Percentiles rank a stretch among this genome's conserved stretches.
Conservation (phyloP, 2,888 invertebrate genomes). For the Onchidella celtica region DNA sequence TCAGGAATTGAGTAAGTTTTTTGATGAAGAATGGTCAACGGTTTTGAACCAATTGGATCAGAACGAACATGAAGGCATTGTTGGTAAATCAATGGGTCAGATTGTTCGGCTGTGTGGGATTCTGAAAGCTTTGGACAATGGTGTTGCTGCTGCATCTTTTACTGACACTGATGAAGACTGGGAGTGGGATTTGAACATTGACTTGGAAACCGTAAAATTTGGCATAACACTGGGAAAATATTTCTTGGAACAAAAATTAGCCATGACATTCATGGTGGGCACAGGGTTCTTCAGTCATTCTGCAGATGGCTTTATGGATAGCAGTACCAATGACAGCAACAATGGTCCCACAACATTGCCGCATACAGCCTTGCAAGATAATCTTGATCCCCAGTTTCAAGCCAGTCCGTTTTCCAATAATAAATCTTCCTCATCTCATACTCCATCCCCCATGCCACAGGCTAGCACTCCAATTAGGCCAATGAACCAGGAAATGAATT, state of each 20-base stretch:
- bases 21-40: constrained; percentile 59
- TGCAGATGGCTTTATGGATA: constrained; percentile 13
- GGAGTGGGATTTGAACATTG: constrained; percentile 46
- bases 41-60: constrained; percentile 55
- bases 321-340: constrained; percentile 27
- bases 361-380: constrained; percentile 41
- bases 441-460: constrained; percentile 4
- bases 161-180: background rate
- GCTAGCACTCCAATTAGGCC: background rate
- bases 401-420: background rate
- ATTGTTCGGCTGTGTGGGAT: constrained; percentile 57
- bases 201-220: constrained; percentile 47
- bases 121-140: constrained; percentile 53
- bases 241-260: constrained; percentile 59
- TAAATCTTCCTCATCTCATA: background rate
- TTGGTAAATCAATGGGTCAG: constrained; percentile 59
- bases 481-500: constrained; percentile 10
- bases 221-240: constrained; percentile 57
- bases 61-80: constrained; percentile 54
- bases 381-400: background rate
- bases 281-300: constrained; percentile 50
- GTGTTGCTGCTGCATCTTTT: background rate
- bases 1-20: constrained; percentile 55
- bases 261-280: constrained; percentile 56
- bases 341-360: constrained; percentile 30